phyloP scores from a whole-genome alignment of 2,797 vertebrate genomes.

The Parauchenoglanis punctatus region DNA sequence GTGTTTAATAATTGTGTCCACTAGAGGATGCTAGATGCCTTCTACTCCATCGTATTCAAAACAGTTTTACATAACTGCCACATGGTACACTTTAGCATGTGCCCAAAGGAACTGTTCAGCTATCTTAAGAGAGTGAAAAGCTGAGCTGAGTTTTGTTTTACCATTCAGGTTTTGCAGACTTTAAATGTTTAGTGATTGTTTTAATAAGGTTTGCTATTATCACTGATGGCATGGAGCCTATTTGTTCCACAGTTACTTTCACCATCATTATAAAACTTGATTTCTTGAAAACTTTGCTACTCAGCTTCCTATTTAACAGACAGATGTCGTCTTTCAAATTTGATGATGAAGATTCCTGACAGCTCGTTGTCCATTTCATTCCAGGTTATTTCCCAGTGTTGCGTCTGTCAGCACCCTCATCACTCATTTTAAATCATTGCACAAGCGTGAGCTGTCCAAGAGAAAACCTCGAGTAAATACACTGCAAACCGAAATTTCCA shows the following conservation, averaged over 20 bases:
- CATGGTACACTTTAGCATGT: not conserved
- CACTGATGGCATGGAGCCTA: not conserved
- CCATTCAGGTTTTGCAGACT: not conserved
- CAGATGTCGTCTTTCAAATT: not conserved
- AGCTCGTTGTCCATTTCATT: conserved; percentile 8
- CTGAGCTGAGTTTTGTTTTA: not conserved
- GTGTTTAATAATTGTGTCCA: not conserved
- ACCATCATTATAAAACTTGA: not conserved
- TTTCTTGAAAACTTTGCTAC: not conserved
- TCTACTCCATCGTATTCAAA: not conserved
- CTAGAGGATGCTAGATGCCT: conserved; percentile 26
- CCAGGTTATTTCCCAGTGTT: conserved; percentile 24
- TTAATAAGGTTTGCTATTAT: not conserved
- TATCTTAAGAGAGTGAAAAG: not conserved
- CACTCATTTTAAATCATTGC: conserved; percentile 9
- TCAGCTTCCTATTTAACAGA: not conserved
- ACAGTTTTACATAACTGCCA: not conserved
- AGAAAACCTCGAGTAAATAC: not conserved
- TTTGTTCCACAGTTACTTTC: conserved; percentile 1
- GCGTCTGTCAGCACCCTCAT: not conserved
- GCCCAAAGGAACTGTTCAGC: not conserved
- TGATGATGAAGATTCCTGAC: conserved; percentile 22
- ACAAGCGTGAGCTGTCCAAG: not conserved
- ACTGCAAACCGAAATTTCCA: not conserved
- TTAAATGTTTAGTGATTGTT: not conserved